phyloP scores from a whole-genome alignment of 2,113 vertebrate species.

The Eleginops maclovinus region DNA sequence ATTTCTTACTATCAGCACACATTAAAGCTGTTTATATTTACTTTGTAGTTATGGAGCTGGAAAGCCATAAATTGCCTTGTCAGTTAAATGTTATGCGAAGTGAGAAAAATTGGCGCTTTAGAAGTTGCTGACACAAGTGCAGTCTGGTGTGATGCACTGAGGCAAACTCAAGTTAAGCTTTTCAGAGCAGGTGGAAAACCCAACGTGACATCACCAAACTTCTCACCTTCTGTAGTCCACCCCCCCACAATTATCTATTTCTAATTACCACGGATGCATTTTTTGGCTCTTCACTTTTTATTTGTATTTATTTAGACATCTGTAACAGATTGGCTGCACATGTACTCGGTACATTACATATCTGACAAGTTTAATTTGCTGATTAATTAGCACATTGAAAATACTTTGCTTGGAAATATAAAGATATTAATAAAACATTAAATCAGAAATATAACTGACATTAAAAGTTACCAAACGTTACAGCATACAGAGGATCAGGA shows the following conservation, averaged over 20 bases:
- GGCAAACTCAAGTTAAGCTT: conserved; percentile 28
- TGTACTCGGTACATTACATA: not conserved
- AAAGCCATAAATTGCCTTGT: conserved; percentile 21
- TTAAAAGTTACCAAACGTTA: not conserved
- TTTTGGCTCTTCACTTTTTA: not conserved
- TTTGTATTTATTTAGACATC: not conserved
- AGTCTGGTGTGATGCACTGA: conserved; percentile 33
- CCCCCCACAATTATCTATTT: not conserved
- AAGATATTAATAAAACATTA: not conserved
- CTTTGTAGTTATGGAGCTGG: conserved; percentile 2
- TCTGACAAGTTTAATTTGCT: not conserved
- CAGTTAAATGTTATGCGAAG: conserved; percentile 33
- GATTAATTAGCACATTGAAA: conserved; percentile 9
- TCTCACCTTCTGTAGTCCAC: not conserved
- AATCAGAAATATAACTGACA: not conserved
- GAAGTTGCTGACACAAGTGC: conserved; percentile 57
- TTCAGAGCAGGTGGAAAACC: conserved; percentile 40
- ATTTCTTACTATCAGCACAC: not conserved
- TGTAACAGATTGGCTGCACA: not conserved
- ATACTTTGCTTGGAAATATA: not conserved
- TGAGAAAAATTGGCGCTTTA: conserved; percentile 12
- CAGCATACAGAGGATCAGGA: not conserved
- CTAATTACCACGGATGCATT: not conserved
- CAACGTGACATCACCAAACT: not conserved
- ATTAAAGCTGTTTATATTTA: conserved; percentile 3